Evolutionary conservation across 2,888 invertebrate species (phyloP), one percentile per base, ranked within the genome.

Genomic region (Sisyra terminalis): DNA sequence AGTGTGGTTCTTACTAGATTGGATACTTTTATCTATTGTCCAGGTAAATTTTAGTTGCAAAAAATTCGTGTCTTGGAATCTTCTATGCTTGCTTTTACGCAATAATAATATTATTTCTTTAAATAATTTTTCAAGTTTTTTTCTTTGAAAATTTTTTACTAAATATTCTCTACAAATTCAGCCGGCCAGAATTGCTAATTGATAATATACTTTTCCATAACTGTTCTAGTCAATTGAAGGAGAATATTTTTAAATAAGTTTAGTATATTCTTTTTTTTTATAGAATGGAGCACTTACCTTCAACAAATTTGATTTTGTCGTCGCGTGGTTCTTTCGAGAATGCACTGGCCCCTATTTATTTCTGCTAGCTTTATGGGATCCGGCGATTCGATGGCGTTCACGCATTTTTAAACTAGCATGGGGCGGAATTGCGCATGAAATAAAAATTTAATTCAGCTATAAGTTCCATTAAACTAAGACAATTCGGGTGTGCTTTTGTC

Each of bases 1-100:
- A 43, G 69, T 83, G 57, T 98, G 98, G 98, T 90, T 96, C 62
- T 74, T 94, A 51, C 80, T 88, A 50, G 98, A 98, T 67, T 98
- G 93, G 85, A 68, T 88, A 54, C 73, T 98, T 53, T 69, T 97
- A 53, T 78, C 81, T 49, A 73, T 86, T 50, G 83, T 93, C 52
- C 92, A 87, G 69, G 78, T 78, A 59, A 7, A 11, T 39, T 17
- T 15, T 17, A n/a, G n/a, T n/a, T n/a, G n/a, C n/a, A n/a, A n/a
- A n/a, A n/a, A n/a, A n/a, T n/a, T n/a, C n/a, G n/a, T n/a, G n/a
- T n/a, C n/a, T n/a, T n/a, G n/a, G n/a, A n/a, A n/a, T n/a, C n/a
- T n/a, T n/a, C n/a, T n/a, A n/a, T n/a, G n/a, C n/a, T n/a, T n/a
- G n/a, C n/a, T n/a, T n/a, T n/a, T n/a, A n/a, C n/a, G n/a, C n/a